Base-by-base conservation (phyloP, 2,888 invertebrate genomes). In the Agonopterix arenella region DNA sequence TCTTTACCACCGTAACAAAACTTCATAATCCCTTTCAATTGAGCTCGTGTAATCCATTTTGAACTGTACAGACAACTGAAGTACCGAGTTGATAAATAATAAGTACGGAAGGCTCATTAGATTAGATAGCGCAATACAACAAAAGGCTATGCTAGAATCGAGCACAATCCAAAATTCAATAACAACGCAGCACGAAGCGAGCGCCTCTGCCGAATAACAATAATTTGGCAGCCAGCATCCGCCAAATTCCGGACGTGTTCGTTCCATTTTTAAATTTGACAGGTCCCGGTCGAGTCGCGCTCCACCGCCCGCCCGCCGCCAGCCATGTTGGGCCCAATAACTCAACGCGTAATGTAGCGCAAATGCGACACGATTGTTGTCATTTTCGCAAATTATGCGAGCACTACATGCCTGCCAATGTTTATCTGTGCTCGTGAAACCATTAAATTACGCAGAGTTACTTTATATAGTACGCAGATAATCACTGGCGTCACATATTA, bases 231-330 rank as follows among this genome's bases (percentile, higher is more conserved):
- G 73, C 75, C 73, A 78, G 73, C 77, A 79, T 81, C 80, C 82
- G 78, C 76, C 75, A 62, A 80, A 83, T 81, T 81, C 82, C 78
- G 79, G 79, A 82, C 80, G 81, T 79, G 80, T 84, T 80, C 77
- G 80, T 79, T 82, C 76, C 80, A 82, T 85, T 88, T 88, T 89
- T 85, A 85, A 88, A 88, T 84, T 85, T 86, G 86, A 88, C 84
- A 85, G 81, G 70, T 78, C 77, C 78, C 76, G 70, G 67, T 65
- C 67, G 68, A 61, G 48, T 54, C 63, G 56, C 61, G 58, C 47
- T 11, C 47, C 47, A 42, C 45, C 38, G n/a, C 43, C 45, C 40
- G 36, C 42, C 45, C 38, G n/a, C 43, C 45, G 42, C 36, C 42
- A 40, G 66, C 69, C 64, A 66, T 64, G 58, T 64, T 66, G 61